A percentile compares a stretch with the other conserved stretches of the same genome.
These are phyloP conservation scores for Nomada flava DNA, from an alignment of 2,888 invertebrate genomes.

Conservation along the genomic window DNA sequence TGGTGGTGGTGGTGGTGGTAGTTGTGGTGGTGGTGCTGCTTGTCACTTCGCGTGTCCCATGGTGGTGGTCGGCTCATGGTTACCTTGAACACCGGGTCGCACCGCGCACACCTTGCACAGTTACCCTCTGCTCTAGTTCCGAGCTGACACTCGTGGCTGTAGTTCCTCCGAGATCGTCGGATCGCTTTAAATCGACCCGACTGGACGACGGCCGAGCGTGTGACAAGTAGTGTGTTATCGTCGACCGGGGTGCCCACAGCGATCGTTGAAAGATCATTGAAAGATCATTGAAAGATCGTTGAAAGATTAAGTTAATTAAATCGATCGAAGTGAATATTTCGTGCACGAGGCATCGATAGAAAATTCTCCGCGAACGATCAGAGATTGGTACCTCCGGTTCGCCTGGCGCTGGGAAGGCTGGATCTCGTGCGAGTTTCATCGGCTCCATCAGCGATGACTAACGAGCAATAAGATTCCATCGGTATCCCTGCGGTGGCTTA, in stretches of 20 bases:
- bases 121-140: constrained; percentile 75
- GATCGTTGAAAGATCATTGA: too few species aligned
- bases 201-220: not conserved
- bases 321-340: too few species aligned
- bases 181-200: not conserved
- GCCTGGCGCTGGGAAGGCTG: too few species aligned
- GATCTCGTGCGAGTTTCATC: not conserved
- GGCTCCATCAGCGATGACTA: constrained; percentile 37
- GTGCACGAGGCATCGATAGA: too few species aligned
- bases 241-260: too few species aligned
- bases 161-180: not conserved
- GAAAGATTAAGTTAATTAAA: too few species aligned
- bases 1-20: constrained; percentile 20
- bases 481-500: constrained; percentile 1
- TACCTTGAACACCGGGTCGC: constrained; percentile 70
- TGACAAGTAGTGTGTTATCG: too few species aligned
- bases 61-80: constrained; percentile 59
- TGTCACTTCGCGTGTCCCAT: constrained; percentile 48
- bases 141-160: constrained; percentile 19
- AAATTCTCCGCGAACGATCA: too few species aligned
- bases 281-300: too few species aligned
- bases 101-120: constrained; percentile 74
- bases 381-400: too few species aligned
- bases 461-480: constrained; percentile 35
- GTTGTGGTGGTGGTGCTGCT: constrained; percentile 46